A percentile compares a stretch with the other conserved stretches of the same genome.
Conservation (phyloP, 2,113 vertebrate species). For the Oxyruncus cristatus region DNA sequence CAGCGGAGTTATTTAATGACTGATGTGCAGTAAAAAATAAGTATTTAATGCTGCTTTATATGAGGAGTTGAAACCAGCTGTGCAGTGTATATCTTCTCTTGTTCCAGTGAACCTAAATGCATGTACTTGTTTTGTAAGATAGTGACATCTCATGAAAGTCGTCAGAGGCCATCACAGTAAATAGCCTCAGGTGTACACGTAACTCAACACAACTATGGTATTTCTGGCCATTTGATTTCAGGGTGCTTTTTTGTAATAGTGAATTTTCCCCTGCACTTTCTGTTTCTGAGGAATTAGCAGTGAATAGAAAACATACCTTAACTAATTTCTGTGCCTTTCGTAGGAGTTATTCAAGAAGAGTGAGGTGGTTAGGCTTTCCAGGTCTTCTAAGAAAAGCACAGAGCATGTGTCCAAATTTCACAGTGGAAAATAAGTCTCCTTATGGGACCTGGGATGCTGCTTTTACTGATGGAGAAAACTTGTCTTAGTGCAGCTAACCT, state of each 20-base stretch:
- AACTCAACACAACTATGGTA: accelerated
- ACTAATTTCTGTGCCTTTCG: neutral
- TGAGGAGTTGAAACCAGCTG: neutral
- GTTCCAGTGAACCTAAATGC: neutral
- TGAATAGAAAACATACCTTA: neutral
- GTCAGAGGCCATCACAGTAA: neutral
- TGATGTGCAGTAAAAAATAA: neutral
- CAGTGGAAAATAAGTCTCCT: neutral
- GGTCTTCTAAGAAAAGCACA: neutral
- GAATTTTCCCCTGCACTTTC: neutral
- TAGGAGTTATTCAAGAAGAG: neutral
- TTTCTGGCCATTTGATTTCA: neutral
- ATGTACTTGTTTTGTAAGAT: neutral
- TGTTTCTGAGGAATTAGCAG: neutral
- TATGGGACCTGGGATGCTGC: neutral
- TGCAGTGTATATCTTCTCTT: neutral
- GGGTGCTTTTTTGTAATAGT: neutral
- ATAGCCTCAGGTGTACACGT: neutral
- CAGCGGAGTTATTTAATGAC: neutral
- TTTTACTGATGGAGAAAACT: neutral
- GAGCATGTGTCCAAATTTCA: neutral
- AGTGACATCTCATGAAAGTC: neutral
- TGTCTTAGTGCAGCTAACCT: neutral
- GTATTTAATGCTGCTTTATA: neutral
- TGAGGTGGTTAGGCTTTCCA: neutral